Conservation (phyloP, 2,113 vertebrate genomes). For the Pluvianellus socialis region DNA sequence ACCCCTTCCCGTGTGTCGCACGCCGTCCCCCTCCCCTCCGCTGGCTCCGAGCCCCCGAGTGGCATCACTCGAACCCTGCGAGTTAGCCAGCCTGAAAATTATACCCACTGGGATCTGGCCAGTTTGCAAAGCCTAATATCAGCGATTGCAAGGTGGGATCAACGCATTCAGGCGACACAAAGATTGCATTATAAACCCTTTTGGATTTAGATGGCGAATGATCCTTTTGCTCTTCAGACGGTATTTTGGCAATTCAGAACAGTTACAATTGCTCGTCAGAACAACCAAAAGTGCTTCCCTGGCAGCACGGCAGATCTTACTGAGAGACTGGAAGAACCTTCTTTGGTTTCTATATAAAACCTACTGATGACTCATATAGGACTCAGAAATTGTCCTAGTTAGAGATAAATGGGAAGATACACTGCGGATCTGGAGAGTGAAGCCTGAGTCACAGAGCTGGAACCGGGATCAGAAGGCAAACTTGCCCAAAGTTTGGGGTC, state of each 20-base stretch:
- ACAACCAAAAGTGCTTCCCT: conserved; percentile 70
- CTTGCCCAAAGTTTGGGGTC: background rate
- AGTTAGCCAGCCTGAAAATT: conserved; percentile 64
- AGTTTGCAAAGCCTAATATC: conserved; percentile 54
- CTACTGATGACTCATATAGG: conserved; percentile 66
- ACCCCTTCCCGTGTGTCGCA: conserved; percentile 32
- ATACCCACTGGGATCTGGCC: conserved; percentile 57
- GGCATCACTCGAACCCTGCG: conserved; percentile 38
- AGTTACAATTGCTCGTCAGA: conserved; percentile 65
- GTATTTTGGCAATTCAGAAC: conserved; percentile 62
- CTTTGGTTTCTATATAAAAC: conserved; percentile 73
- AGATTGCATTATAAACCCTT: conserved; percentile 37
- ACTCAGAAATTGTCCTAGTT: conserved; percentile 69
- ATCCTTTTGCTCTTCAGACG: conserved; percentile 59
- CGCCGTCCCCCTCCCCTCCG: background rate
- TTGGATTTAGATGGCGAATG: conserved; percentile 38
- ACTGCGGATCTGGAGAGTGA: conserved; percentile 46
- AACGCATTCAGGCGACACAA: background rate
- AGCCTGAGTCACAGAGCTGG: conserved; percentile 58
- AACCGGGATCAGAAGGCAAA: conserved; percentile 34
- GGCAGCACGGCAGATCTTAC: conserved; percentile 66
- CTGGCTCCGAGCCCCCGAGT: conserved; percentile 29
- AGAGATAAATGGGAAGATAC: conserved; percentile 62
- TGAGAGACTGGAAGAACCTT: conserved; percentile 73
- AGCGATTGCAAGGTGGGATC: conserved; percentile 50